These are phyloP conservation scores for Sebastes fasciatus DNA, from an alignment of 2,113 vertebrate genomes.

Conservation along the genomic window DNA sequence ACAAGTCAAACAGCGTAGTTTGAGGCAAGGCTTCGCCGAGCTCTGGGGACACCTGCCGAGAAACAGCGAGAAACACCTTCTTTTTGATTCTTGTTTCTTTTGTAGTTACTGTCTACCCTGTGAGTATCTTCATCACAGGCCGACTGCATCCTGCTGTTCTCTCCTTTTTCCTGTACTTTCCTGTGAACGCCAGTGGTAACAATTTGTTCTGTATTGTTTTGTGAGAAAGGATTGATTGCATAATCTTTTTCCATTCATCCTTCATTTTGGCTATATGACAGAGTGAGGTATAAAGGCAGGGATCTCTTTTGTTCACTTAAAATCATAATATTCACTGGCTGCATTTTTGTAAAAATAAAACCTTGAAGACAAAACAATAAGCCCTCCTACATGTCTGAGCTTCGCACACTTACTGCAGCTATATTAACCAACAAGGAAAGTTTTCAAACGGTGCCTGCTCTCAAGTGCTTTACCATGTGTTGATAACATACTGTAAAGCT, in stretches of 20 bases:
- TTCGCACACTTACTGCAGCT: no score
- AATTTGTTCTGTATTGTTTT: conserved; percentile 17
- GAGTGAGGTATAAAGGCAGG: neutral
- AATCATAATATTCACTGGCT: neutral
- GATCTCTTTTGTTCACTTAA: neutral
- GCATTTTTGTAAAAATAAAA: neutral
- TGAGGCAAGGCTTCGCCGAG: conserved; percentile 48
- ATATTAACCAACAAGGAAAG: no score
- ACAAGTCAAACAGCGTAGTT: conserved; percentile 62
- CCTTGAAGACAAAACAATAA: neutral
- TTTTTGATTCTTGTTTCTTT: conserved; percentile 62
- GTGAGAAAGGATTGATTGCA: conserved; percentile 14
- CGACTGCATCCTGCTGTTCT: conserved; percentile 34
- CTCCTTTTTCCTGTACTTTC: neutral
- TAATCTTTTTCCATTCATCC: conserved; percentile 1
- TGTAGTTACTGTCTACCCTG: conserved; percentile 46
- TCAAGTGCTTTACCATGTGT: neutral
- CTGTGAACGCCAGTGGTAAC: conserved; percentile 26
- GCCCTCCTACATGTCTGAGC: no score
- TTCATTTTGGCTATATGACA: neutral
- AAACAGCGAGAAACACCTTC: conserved; percentile 52
- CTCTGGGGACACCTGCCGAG: conserved; percentile 67
- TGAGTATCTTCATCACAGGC: conserved; percentile 55
- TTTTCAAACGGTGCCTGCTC: no score
- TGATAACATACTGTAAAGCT: neutral